phyloP scores from a whole-genome alignment of 2,797 vertebrate species.

The Thripadectes ignobilis region DNA sequence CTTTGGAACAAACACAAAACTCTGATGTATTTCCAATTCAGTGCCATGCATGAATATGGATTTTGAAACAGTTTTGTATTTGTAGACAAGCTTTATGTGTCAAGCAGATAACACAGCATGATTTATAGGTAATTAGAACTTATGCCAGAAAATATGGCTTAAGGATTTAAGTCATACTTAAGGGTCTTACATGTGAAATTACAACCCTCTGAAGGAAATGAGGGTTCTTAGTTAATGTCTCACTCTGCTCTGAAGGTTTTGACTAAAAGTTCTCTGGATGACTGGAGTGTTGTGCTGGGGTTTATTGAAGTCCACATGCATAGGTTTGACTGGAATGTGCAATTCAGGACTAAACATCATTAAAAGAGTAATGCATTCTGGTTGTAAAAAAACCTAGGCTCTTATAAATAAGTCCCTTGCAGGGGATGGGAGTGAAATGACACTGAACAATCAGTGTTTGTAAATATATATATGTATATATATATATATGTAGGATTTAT shows the following conservation, averaged over 20 bases:
- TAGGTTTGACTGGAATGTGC: background rate
- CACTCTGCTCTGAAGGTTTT: background rate
- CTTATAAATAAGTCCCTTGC: no score
- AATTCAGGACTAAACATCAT: background rate
- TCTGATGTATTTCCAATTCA: background rate
- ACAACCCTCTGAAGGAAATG: background rate
- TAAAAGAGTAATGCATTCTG: background rate
- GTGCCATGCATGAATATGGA: background rate
- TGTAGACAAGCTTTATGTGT: constrained; percentile 5
- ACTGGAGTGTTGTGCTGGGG: background rate
- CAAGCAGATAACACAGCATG: background rate
- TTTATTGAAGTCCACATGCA: background rate
- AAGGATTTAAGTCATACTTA: background rate
- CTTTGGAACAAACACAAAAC: background rate
- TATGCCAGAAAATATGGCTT: background rate
- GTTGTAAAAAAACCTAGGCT: background rate
- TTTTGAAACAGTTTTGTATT: constrained; percentile 12
- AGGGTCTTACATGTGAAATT: background rate
- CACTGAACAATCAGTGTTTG: no score
- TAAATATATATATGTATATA: no score
- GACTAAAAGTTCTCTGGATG: background rate
- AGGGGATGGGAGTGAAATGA: no score
- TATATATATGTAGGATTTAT: no score
- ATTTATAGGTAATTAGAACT: constrained; percentile 20
- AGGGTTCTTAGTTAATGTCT: background rate